Evolutionary conservation across 2,113 vertebrate species (phyloP).

Genomic region (Astatoreochromis straeleni): DNA sequence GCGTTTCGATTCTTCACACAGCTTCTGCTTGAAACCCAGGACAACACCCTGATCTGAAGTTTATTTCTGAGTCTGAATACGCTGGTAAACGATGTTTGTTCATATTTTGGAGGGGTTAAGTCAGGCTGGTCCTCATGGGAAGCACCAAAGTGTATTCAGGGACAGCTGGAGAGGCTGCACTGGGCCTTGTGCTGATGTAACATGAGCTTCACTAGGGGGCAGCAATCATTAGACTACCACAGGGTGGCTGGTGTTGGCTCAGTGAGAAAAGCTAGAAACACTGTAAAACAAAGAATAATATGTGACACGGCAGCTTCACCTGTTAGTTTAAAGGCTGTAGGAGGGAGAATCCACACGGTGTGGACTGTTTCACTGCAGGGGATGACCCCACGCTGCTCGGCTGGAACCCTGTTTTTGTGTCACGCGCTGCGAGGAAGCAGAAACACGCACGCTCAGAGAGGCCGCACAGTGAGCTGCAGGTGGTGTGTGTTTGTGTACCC

Average conservation of each 20-base stretch:
- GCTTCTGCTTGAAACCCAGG: neutral
- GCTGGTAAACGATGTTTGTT: slow-evolving; percentile 1
- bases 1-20: neutral
- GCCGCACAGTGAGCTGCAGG: neutral
- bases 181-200: neutral
- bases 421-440: neutral
- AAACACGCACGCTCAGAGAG: neutral
- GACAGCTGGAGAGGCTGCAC: neutral
- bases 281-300: neutral
- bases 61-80: slow-evolving; percentile 21
- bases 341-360: neutral
- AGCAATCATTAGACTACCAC: slow-evolving; percentile 54
- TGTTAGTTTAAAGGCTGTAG: neutral
- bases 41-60: neutral
- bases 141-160: neutral
- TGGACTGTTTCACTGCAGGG: neutral
- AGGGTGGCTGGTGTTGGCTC: neutral
- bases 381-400: neutral
- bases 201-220: slow-evolving; percentile 69
- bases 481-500: slow-evolving; percentile 1
- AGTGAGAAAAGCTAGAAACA: neutral
- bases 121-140: neutral
- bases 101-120: neutral
- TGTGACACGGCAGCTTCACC: rapidly evolving
- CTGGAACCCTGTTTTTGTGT: neutral